A percentile compares a stretch with the other conserved stretches of the same genome.
Conservation (phyloP, 2,113 vertebrate species). For the Rhodinocichla rosea region DNA sequence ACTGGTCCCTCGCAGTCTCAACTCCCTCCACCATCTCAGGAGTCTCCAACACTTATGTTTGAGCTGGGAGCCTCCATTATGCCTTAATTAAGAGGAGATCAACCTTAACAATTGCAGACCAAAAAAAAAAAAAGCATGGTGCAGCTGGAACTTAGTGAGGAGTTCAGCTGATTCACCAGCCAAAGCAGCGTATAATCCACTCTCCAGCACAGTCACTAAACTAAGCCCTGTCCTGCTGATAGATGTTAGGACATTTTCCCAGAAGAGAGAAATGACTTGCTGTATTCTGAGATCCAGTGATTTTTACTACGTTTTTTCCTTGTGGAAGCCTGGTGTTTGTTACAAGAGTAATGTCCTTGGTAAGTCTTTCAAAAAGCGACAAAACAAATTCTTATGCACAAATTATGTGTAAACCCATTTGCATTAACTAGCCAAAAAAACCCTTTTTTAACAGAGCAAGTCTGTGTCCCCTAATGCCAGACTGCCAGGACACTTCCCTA, state of each 20-base stretch:
- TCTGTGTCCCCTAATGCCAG: not conserved
- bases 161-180: not conserved
- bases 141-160: not conserved
- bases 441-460: not conserved
- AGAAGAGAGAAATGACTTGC: not conserved
- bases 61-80: not conserved
- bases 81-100: not conserved
- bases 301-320: not conserved
- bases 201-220: not conserved
- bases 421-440: not conserved
- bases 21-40: not conserved
- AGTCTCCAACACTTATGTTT: not conserved
- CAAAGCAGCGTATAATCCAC: not conserved
- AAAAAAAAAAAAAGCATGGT: not conserved
- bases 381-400: not conserved
- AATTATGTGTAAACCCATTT: not conserved
- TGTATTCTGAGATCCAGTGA: not conserved
- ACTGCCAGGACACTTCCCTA: not conserved
- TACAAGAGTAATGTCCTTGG: not conserved
- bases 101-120: not conserved
- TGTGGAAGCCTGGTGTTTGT: not conserved
- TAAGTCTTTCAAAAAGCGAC: not conserved
- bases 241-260: not conserved
- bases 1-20: not conserved
- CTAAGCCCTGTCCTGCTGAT: not conserved